Percentiles rank a stretch among this genome's conserved stretches.
phyloP scores from a whole-genome alignment of 2,888 invertebrate species.

The Axea sp. region DNA sequence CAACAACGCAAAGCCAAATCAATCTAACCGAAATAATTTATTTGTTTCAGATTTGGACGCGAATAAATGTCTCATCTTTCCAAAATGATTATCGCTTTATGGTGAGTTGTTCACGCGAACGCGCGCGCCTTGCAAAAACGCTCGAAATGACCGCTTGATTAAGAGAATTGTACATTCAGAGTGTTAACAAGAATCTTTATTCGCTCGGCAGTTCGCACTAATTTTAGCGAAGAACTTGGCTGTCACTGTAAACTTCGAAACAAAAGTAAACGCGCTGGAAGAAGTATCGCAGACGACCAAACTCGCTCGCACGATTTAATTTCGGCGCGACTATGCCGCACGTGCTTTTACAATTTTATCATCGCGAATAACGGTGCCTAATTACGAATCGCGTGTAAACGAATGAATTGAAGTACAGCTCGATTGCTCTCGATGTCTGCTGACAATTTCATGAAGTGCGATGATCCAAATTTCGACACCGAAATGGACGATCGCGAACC shows the following conservation, averaged over 20 bases:
- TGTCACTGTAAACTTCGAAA: slow-evolving; percentile 43
- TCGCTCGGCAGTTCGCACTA: slow-evolving; percentile 35
- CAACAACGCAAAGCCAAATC: no score
- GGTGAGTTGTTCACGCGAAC: slow-evolving; percentile 66
- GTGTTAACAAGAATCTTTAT: slow-evolving; percentile 52
- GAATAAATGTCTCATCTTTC: slow-evolving; percentile 62
- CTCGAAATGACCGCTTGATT: slow-evolving; percentile 9
- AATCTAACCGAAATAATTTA: no score
- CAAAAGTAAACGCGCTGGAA: slow-evolving; percentile 45
- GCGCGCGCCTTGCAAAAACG: background rate
- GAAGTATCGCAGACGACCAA: slow-evolving; percentile 10
- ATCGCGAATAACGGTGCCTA: slow-evolving; percentile 1
- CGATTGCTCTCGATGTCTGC: no score
- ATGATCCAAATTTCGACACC: no score
- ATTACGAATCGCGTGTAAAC: slow-evolving; percentile 11
- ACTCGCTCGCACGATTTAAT: slow-evolving; percentile 21
- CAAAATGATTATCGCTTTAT: slow-evolving; percentile 74
- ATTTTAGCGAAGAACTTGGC: slow-evolving; percentile 49
- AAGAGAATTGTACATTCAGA: slow-evolving; percentile 16
- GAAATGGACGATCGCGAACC: no score
- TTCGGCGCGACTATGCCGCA: slow-evolving; percentile 3
- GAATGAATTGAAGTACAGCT: slow-evolving; percentile 1
- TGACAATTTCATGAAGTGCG: no score
- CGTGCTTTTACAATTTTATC: slow-evolving; percentile 20
- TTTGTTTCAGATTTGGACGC: slow-evolving; percentile 69